Evolutionary conservation across 2,113 vertebrate genomes (phyloP).

Genomic region (Gambusia holbrooki): DNA sequence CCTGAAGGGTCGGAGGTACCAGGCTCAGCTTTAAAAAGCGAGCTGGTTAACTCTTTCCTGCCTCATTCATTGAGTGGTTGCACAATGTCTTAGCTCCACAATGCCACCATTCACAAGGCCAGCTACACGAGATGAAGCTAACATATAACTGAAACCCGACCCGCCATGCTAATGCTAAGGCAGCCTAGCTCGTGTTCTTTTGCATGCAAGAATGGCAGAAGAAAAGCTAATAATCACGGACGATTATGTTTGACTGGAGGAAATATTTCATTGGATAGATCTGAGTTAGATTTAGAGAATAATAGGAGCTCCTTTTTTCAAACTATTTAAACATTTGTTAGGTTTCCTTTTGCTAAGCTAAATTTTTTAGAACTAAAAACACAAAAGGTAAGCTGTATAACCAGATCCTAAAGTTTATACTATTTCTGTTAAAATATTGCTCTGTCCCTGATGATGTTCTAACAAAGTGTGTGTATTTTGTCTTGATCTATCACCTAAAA

Average conservation of each 20-base stretch:
- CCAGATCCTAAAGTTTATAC: too few relatives aligned
- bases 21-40: conserved; percentile 7
- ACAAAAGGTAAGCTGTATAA: background rate
- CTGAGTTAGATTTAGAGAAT: conserved; percentile 19
- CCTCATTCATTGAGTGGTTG: conserved; percentile 17
- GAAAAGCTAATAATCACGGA: conserved; percentile 13
- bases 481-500: too few relatives aligned
- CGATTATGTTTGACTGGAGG: background rate
- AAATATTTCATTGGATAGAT: conserved; percentile 6
- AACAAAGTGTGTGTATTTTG: too few relatives aligned
- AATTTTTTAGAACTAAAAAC: background rate
- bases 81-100: conserved; percentile 39
- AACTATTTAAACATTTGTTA: background rate
- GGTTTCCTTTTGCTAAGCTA: background rate
- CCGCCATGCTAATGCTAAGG: conserved; percentile 36
- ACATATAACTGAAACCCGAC: conserved; percentile 41
- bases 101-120: conserved; percentile 46
- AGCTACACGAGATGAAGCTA: conserved; percentile 7
- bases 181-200: conserved; percentile 2
- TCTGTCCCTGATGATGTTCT: too few relatives aligned
- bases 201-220: conserved; percentile 14
- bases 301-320: background rate
- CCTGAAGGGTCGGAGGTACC: conserved; percentile 46
- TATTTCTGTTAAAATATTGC: too few relatives aligned
- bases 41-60: conserved; percentile 31